Conservation (phyloP, 2,113 vertebrate species). For the Tor tambroides region DNA sequence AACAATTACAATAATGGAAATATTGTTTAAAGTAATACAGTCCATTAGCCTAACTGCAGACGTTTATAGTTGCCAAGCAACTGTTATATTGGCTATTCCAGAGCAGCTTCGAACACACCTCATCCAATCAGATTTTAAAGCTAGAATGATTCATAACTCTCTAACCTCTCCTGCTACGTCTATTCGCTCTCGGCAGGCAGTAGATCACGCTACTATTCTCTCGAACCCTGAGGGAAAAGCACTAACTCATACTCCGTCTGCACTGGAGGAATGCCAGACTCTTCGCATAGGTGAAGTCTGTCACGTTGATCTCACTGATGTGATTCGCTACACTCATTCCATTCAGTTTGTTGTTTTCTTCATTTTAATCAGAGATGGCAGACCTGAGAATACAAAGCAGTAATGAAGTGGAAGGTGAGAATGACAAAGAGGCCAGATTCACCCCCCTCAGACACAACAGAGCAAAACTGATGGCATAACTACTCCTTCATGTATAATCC, state of each 20-base stretch:
- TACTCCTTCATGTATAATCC: conserved; percentile 3
- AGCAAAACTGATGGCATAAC: conserved; percentile 7
- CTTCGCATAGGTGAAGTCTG: not conserved
- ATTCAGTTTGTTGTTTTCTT: not conserved
- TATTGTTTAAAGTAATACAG: not conserved
- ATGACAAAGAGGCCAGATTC: conserved; percentile 2
- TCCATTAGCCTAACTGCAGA: not conserved
- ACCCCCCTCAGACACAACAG: conserved; percentile 5
- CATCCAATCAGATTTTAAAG: conserved; percentile 10
- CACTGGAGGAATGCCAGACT: conserved; percentile 10
- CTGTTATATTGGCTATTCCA: not conserved
- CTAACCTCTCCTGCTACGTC: not conserved
- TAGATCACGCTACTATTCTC: not conserved
- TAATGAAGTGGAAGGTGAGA: not conserved
- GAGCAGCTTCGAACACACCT: not conserved
- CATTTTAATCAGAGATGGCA: not conserved
- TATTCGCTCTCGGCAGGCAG: not conserved
- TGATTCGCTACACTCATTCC: not conserved
- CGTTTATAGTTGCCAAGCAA: not conserved
- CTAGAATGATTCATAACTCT: not conserved
- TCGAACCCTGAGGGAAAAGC: not conserved
- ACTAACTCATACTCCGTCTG: not conserved
- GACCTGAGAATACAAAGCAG: conserved; percentile 3
- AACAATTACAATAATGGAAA: not conserved
- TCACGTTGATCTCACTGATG: not conserved